phyloP scores from a whole-genome alignment of 2,113 vertebrate genomes.

The Ceyx cyanopectus region DNA sequence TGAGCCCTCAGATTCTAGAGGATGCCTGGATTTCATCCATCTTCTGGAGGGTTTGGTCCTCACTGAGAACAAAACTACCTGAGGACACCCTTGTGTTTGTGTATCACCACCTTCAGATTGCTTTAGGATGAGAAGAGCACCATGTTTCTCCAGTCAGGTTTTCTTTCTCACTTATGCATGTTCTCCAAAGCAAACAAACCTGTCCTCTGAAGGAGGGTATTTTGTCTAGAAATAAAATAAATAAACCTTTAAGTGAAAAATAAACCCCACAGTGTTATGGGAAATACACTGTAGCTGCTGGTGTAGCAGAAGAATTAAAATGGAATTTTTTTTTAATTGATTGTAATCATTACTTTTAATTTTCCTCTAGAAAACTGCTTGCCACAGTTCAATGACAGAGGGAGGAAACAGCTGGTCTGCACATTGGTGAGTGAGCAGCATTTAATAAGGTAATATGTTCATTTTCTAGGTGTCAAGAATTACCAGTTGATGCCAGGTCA shows the following conservation, averaged over 20 bases:
- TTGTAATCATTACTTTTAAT: conserved; percentile 59
- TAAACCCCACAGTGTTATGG: neutral
- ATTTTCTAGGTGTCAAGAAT: conserved; percentile 51
- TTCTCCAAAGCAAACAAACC: neutral
- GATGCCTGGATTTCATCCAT: neutral
- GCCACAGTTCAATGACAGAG: conserved; percentile 1
- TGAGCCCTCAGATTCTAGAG: neutral
- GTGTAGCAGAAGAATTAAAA: conserved; percentile 14
- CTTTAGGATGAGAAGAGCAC: neutral
- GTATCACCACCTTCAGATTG: neutral
- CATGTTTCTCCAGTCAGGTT: neutral
- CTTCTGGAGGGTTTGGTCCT: neutral
- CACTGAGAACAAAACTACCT: neutral
- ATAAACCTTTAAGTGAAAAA: neutral
- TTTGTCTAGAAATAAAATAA: neutral
- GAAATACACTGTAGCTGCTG: neutral
- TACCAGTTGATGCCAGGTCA: conserved; percentile 31
- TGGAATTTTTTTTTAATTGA: neutral
- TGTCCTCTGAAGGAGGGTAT: neutral
- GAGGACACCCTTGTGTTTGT: neutral
- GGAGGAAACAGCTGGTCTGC: conserved; percentile 55
- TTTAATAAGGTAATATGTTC: conserved; percentile 58
- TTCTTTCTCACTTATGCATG: neutral
- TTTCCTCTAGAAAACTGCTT: conserved; percentile 46
- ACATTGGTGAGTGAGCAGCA: conserved; percentile 46